Conservation (phyloP, 2,888 invertebrate species). For the Diarsia dahlii region DNA sequence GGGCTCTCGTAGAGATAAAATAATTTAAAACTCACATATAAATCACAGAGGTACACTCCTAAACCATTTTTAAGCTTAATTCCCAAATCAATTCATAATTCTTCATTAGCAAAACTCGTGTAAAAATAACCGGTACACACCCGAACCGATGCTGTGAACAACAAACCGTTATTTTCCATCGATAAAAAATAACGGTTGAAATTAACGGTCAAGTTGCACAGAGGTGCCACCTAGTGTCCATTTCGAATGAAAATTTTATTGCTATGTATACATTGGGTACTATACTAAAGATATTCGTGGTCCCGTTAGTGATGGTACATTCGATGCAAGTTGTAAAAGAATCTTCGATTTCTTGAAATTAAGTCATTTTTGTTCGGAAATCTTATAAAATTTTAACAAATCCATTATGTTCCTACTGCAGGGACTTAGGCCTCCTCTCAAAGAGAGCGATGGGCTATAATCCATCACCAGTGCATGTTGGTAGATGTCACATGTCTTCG, state of each 20-base stretch:
- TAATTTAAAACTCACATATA: not conserved
- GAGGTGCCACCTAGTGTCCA: slow-evolving; percentile 65
- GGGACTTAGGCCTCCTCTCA: no score
- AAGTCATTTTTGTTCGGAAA: not conserved
- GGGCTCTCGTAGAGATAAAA: not conserved
- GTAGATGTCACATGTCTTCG: no score
- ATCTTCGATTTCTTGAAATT: not conserved
- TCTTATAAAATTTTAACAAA: not conserved
- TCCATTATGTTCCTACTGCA: no score
- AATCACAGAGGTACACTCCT: slow-evolving; percentile 8
- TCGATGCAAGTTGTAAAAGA: slow-evolving; percentile 46
- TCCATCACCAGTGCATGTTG: no score
- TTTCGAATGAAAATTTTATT: slow-evolving; percentile 86
- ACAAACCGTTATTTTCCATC: slow-evolving; percentile 59
- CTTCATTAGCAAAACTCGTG: slow-evolving; percentile 31
- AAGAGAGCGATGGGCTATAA: no score
- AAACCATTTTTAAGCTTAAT: not conserved
- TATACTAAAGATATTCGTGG: slow-evolving; percentile 40
- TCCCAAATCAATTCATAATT: slow-evolving; percentile 47
- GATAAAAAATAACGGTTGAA: slow-evolving; percentile 58
- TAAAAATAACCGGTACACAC: slow-evolving; percentile 14
- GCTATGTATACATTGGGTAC: slow-evolving; percentile 63
- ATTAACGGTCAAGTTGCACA: slow-evolving; percentile 57
- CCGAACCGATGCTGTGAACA: slow-evolving; percentile 26
- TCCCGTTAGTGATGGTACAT: slow-evolving; percentile 61